These are phyloP conservation scores for Elachura formosa DNA, from an alignment of 2,113 vertebrate genomes.

Conservation along the genomic window DNA sequence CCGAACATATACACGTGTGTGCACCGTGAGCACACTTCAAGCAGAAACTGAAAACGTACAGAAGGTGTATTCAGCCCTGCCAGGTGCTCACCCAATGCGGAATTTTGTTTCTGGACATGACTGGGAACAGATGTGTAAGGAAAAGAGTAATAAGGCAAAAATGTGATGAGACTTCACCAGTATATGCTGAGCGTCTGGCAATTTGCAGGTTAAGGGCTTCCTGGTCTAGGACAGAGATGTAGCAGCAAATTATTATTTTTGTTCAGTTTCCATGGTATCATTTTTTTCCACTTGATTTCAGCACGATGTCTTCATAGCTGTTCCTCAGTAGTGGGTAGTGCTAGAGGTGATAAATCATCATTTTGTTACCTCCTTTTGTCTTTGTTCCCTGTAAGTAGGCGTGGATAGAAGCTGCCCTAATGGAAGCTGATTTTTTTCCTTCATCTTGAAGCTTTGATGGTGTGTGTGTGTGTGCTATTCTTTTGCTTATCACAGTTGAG, in stretches of 20 bases:
- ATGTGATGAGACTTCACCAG: not conserved
- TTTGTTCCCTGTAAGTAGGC: not conserved
- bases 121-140: not conserved
- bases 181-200: not conserved
- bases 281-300: conserved; percentile 4
- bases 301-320: not conserved
- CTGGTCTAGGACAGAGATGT: not conserved
- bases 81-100: not conserved
- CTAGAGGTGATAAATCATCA: not conserved
- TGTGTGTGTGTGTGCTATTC: not conserved
- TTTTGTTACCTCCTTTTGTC: not conserved
- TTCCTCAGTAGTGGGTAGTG: not conserved
- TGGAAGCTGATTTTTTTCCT: not conserved
- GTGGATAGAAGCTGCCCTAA: not conserved
- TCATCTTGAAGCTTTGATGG: not conserved
- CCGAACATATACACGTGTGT: accelerated
- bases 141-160: not conserved
- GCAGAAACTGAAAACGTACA: not conserved
- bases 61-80: not conserved
- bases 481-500: not conserved
- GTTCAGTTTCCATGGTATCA: conserved; percentile 11
- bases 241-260: conserved; percentile 1
- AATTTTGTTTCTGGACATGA: not conserved
- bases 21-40: not conserved
- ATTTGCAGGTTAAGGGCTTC: conserved; percentile 5